A percentile compares a stretch with the other conserved stretches of the same genome.
Evolutionary conservation across 37 sponge, comb jelly and placozoan species (phyloP).

Genomic region (Aplysina aerophoba): DNA sequence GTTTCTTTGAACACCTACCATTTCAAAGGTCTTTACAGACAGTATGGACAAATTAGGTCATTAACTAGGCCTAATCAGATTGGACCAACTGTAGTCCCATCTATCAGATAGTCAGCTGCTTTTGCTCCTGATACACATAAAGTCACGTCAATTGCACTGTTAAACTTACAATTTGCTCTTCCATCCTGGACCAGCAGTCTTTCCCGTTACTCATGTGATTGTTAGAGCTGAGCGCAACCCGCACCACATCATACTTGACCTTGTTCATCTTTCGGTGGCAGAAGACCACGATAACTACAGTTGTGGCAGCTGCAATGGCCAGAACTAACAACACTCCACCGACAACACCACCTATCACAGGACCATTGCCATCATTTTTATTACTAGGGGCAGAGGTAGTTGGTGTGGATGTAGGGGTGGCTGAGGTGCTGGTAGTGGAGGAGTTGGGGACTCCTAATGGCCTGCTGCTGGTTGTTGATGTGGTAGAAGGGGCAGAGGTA

Average conservation of each 20-base stretch:
- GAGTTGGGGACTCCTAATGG: background rate
- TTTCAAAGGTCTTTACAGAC: too few relatives aligned
- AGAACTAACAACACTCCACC: conserved; percentile 31
- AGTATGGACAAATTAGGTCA: too few relatives aligned
- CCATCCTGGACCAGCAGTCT: conserved; percentile 56
- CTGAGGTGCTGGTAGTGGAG: conserved; percentile 1
- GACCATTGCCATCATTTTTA: background rate
- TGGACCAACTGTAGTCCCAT: too few relatives aligned
- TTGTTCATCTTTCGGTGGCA: conserved; percentile 18
- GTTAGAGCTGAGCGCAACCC: background rate
- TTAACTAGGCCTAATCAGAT: too few relatives aligned
- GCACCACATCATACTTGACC: background rate
- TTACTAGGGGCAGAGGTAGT: conserved; percentile 3
- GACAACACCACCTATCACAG: conserved; percentile 16
- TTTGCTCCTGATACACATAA: too few relatives aligned
- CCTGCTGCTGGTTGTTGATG: background rate
- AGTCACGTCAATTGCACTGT: too few relatives aligned
- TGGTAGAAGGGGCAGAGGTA: background rate
- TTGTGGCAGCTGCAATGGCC: background rate
- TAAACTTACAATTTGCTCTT: conserved; percentile 76
- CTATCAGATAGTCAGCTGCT: too few relatives aligned
- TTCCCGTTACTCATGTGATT: background rate
- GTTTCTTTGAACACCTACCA: too few relatives aligned
- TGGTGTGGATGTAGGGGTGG: background rate
- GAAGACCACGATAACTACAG: conserved; percentile 12